phyloP scores from a whole-genome alignment of 2,113 vertebrate species.

The Lepisosteus oculatus region DNA sequence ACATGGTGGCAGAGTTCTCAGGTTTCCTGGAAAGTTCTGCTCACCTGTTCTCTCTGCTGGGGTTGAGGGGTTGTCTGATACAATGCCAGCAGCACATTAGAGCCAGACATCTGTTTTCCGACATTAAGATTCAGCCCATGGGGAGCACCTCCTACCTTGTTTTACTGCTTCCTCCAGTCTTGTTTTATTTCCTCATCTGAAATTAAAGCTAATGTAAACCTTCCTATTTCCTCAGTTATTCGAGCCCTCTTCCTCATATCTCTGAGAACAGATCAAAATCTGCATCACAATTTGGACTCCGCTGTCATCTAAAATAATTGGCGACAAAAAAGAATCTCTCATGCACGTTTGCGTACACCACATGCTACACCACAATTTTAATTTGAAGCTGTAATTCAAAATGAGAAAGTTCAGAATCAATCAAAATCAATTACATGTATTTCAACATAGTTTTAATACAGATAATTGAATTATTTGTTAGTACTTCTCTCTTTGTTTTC shows the following conservation, averaged over 20 bases:
- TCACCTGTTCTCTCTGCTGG: constrained; percentile 3
- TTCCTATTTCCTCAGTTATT: neutral
- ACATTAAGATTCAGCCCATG: neutral
- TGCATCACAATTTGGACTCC: too few species aligned
- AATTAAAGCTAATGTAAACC: neutral
- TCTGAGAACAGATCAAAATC: too few species aligned
- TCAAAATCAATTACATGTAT: too few species aligned
- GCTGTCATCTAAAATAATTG: too few species aligned
- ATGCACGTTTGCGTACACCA: too few species aligned
- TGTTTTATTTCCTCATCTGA: neutral
- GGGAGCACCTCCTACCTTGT: neutral
- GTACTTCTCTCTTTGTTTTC: too few species aligned
- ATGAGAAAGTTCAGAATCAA: too few species aligned
- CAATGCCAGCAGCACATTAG: neutral
- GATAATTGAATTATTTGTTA: too few species aligned
- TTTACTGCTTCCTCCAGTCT: neutral
- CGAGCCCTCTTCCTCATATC: neutral
- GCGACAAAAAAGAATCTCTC: too few species aligned
- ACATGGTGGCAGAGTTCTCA: neutral
- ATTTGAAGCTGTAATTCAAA: too few species aligned
- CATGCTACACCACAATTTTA: too few species aligned
- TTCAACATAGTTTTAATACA: too few species aligned
- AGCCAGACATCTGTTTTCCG: constrained; percentile 5
- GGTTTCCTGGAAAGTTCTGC: constrained; percentile 2
- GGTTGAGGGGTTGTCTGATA: neutral